These are phyloP conservation scores for Bergia sp. DNA, from an alignment of 92 coral and sea anemone species.

Conservation along the genomic window DNA sequence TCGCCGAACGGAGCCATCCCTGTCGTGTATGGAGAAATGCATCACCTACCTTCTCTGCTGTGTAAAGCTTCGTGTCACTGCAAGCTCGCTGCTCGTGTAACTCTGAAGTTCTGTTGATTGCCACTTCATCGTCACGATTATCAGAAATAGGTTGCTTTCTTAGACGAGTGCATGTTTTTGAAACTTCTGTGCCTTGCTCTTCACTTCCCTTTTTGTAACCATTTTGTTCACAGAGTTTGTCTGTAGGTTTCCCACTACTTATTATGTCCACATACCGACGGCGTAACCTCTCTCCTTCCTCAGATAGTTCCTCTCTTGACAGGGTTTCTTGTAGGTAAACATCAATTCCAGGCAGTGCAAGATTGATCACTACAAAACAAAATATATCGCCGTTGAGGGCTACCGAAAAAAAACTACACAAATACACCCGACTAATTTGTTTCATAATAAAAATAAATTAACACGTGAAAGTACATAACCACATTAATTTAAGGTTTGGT, in stretches of 20 bases:
- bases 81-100: slow-evolving; percentile 9
- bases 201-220: background rate
- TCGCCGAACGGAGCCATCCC: background rate
- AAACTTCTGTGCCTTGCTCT: background rate
- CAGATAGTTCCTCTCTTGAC: slow-evolving; percentile 70
- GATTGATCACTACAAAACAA: slow-evolving; percentile 67
- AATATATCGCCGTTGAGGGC: slow-evolving; percentile 21
- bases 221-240: background rate
- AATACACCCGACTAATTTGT: slow-evolving; percentile 11
- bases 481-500: slow-evolving; percentile 10
- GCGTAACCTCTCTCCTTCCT: slow-evolving; percentile 74
- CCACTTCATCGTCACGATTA: background rate
- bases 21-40: background rate
- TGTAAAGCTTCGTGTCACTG: slow-evolving; percentile 1
- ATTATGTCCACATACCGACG: slow-evolving; percentile 67
- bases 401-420: slow-evolving; percentile 5
- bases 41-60: slow-evolving; percentile 7
- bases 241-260: slow-evolving; percentile 44
- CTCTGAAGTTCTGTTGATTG: background rate
- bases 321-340: slow-evolving; percentile 76
- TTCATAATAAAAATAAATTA: slow-evolving; percentile 32
- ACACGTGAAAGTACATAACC: slow-evolving; percentile 35
- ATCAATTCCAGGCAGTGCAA: slow-evolving; percentile 83
- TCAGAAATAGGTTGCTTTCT: background rate
- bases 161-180: background rate